Evolutionary conservation across 1,140 invertebrate species (phyloP).

Genomic region (Thaumatotibia leucotreta): DNA sequence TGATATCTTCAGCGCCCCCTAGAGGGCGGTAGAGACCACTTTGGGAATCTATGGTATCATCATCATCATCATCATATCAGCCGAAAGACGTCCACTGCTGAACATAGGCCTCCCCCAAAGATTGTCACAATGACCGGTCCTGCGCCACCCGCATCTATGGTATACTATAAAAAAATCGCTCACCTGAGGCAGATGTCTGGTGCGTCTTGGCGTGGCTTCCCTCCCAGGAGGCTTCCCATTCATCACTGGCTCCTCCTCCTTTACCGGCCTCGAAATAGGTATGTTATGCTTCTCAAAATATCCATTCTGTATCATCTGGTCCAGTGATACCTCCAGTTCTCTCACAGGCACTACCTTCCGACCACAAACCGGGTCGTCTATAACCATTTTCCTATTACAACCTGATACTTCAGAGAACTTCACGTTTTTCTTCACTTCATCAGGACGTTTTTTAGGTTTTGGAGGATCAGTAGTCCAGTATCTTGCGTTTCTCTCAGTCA

Average conservation of each 20-base stretch:
- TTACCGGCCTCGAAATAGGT: conserved; percentile 48
- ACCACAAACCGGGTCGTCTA: conserved; percentile 61
- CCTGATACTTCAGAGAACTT: conserved; percentile 75
- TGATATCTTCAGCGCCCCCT: no score
- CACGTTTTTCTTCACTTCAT: conserved; percentile 68
- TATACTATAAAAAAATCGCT: conserved; percentile 13
- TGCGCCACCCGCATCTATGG: no score
- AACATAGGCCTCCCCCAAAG: no score
- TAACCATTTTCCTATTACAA: conserved; percentile 64
- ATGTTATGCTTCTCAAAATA: conserved; percentile 73
- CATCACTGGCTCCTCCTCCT: conserved; percentile 20
- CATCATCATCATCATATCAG: no score
- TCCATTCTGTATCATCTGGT: conserved; percentile 71
- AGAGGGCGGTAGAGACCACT: no score
- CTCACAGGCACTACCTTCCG: conserved; percentile 63
- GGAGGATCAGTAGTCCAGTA: conserved; percentile 65
- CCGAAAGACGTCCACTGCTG: no score
- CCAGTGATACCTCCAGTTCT: conserved; percentile 70
- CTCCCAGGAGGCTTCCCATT: conserved; percentile 62
- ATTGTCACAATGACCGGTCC: no score
- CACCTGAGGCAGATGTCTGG: conserved; percentile 72
- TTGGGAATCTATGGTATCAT: no score
- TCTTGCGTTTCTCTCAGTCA: conserved; percentile 52
- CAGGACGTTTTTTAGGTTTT: conserved; percentile 39
- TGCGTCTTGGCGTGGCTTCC: conserved; percentile 37